Evolutionary conservation across 1,140 invertebrate species (phyloP).

Genomic region (Drosophila orosa): DNA sequence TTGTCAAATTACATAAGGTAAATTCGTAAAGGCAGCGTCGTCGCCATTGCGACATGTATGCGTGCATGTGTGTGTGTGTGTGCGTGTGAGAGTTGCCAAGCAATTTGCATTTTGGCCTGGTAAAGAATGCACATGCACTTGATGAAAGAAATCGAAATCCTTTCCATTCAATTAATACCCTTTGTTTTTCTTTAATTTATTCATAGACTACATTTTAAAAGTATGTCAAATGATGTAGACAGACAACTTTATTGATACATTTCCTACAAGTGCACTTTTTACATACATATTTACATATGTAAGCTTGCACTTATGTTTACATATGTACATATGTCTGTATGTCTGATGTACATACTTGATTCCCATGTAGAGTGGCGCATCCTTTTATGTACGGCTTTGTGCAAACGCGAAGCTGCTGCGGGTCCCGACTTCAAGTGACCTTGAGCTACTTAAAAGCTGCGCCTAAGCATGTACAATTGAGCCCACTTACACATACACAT

Average conservation of each 20-base stretch:
- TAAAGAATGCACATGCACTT: constrained; percentile 7
- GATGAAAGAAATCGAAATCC: neutral
- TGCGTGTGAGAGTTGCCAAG: neutral
- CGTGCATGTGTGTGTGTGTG: constrained; percentile 14
- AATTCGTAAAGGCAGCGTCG: constrained; percentile 29
- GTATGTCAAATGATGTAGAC: constrained; percentile 16
- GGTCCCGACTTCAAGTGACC: constrained; percentile 55
- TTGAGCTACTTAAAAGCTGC: constrained; percentile 69
- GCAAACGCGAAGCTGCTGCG: constrained; percentile 7
- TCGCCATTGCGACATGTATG: constrained; percentile 19
- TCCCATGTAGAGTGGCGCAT: constrained; percentile 1
- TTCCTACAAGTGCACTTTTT: constrained; percentile 1
- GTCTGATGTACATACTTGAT: constrained; percentile 1
- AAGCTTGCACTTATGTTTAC: neutral
- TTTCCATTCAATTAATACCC: neutral
- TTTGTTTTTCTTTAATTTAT: neutral
- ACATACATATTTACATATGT: constrained; percentile 2
- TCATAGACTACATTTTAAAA: constrained; percentile 4
- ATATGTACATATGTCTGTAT: neutral
- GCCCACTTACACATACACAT: constrained; percentile 21
- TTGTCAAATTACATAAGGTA: constrained; percentile 58
- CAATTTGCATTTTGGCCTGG: constrained; percentile 6
- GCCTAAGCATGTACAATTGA: constrained; percentile 41
- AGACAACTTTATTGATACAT: constrained; percentile 19
- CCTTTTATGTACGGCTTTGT: constrained; percentile 9